Conservation (phyloP, 2,113 vertebrate species). For the Ammodytes marinus region DNA sequence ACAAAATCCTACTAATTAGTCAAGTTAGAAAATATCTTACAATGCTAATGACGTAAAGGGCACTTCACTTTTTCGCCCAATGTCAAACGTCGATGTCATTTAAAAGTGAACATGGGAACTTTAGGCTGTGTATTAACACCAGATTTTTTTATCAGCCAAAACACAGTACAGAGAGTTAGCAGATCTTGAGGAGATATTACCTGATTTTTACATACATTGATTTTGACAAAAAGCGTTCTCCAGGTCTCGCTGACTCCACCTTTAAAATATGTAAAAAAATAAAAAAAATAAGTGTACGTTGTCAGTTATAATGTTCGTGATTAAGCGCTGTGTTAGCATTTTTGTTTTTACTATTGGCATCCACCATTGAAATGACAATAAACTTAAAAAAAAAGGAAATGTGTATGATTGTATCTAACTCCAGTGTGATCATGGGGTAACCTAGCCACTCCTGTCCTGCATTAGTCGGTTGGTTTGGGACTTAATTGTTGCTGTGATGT, state of each 20-base stretch:
- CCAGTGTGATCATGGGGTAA: background rate
- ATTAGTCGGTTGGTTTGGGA: background rate
- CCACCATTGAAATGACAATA: background rate
- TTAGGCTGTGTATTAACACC: too few species aligned
- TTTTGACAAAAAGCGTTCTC: too few species aligned
- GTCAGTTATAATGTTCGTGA: background rate
- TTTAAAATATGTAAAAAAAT: background rate
- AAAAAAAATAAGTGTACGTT: background rate
- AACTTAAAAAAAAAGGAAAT: too few species aligned
- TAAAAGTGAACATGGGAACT: too few species aligned
- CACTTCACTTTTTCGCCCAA: background rate
- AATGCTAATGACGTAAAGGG: background rate
- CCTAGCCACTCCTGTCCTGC: slow-evolving; percentile 4
- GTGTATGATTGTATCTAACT: background rate
- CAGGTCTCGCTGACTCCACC: background rate
- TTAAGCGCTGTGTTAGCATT: background rate
- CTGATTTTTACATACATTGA: too few species aligned
- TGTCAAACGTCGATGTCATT: background rate
- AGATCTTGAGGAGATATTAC: too few species aligned
- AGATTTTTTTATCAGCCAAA: too few species aligned
- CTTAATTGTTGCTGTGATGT: slow-evolving; percentile 50
- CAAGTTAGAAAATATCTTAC: background rate
- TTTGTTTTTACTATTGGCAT: background rate
- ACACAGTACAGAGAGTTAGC: too few species aligned
- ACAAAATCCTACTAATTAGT: background rate